Evolutionary conservation across 1,140 invertebrate species (phyloP), one percentile per base, ranked within the genome.

Genomic region (Cotesia typhae): DNA sequence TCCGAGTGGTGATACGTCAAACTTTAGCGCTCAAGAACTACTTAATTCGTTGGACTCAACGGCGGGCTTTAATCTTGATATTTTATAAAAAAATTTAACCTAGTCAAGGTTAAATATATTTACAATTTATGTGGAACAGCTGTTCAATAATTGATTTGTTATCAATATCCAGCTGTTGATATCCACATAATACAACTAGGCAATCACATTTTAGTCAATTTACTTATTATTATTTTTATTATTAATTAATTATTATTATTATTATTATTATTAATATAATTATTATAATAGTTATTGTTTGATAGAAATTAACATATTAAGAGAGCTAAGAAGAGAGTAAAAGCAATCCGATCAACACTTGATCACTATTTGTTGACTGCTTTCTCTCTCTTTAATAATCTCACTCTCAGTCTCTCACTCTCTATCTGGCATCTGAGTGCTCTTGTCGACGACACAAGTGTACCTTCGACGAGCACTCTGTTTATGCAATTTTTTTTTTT

Each of bases 11-110:
- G 92, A 93, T 78, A 88, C 91, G 55, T 89, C 89, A 75, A 91
- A 90, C 74, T 91, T 93, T 79, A 92, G 91, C 73, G 92, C 92
- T 60, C 93, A 94, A 82, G 93, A 94, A 77, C 83, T 94, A 72
- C 89, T 94, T 77, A 94, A 91, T 83, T 94, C 93, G 3, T 87
- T 90, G 60, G 89, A 90, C 74, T 88, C 87, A 60, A 87, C 88
- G 77, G 83, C 87, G 57, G 84, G 85, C 55, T 90, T 91, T 77
- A 90, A 89, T 80, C 83, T 89, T 74, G 88, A 88, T 75, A 87
- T 87, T 78, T 79, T 88, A 69, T 88, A 87, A 85, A 78, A 66
- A 55, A 12, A 37, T 60, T 60, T 41, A 41, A 41, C 38, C 38
- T 41, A 41, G 38, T 41, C 38, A 41, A 41, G 28, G 28, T 28